Percentiles rank a stretch among this genome's conserved stretches.
Evolutionary conservation across 2,888 invertebrate genomes (phyloP).

Genomic region (Aspidapion aeneum): DNA sequence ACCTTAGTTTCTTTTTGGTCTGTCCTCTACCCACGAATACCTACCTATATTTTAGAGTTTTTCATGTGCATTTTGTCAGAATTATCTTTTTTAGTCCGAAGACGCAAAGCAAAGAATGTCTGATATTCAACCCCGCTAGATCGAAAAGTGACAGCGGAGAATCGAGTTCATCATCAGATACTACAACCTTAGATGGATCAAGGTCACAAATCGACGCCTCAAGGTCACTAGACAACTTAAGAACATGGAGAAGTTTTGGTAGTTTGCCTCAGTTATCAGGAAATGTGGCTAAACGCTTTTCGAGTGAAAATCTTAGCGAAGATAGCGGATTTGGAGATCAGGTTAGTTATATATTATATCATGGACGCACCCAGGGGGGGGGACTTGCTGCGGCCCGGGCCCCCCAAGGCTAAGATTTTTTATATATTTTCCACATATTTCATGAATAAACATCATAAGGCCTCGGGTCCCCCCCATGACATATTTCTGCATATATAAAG

Average conservation of each 20-base stretch:
- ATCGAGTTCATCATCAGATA: constrained; percentile 46
- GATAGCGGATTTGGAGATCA: constrained; percentile 74
- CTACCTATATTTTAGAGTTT: too few relatives aligned
- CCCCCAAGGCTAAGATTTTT: too few relatives aligned
- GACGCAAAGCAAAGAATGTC: constrained; percentile 26
- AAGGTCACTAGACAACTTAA: constrained; percentile 45
- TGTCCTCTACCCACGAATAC: too few relatives aligned
- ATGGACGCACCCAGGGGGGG: too few relatives aligned
- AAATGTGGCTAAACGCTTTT: constrained; percentile 50
- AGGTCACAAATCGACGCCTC: constrained; percentile 37
- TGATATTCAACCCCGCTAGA: constrained; percentile 38
- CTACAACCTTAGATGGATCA: constrained; percentile 41
- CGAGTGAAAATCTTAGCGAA: constrained; percentile 75
- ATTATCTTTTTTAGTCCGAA: background rate
- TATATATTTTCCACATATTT: too few relatives aligned
- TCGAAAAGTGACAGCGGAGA: constrained; percentile 23
- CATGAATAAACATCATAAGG: too few relatives aligned
- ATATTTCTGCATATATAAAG: too few relatives aligned
- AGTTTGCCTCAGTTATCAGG: constrained; percentile 36
- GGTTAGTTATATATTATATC: too few relatives aligned
- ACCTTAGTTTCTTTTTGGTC: too few relatives aligned
- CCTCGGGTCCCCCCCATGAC: too few relatives aligned
- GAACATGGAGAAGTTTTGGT: constrained; percentile 48
- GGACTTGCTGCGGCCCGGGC: too few relatives aligned
- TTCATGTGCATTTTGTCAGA: too few relatives aligned